Conservation (phyloP, 1,140 invertebrate genomes). For the Zaprionus africanus region DNA sequence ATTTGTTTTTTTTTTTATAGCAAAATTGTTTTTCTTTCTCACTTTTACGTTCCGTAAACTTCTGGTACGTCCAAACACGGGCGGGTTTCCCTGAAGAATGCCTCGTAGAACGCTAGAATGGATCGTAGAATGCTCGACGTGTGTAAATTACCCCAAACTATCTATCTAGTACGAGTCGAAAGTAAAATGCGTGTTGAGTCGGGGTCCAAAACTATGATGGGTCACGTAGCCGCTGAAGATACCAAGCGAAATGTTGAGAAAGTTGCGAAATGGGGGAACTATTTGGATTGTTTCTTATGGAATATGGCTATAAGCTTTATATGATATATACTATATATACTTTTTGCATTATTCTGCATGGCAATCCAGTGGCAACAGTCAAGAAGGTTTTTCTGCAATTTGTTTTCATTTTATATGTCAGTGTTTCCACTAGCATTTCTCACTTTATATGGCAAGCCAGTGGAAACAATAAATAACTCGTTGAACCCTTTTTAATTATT, state of each 20-base stretch:
- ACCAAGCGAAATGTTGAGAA: background rate
- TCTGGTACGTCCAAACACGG: background rate
- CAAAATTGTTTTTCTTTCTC: background rate
- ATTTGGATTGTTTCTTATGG: background rate
- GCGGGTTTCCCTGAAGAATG: conserved; percentile 1
- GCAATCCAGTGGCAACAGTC: background rate
- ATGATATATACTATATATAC: too few relatives aligned
- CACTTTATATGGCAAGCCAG: background rate
- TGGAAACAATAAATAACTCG: background rate
- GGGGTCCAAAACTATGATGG: background rate
- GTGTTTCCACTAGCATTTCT: too few relatives aligned
- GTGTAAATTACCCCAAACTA: background rate
- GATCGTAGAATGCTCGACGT: background rate
- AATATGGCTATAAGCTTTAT: too few relatives aligned
- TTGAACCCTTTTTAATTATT: background rate
- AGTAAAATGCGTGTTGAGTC: background rate
- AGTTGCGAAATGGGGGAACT: too few relatives aligned
- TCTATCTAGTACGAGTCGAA: background rate
- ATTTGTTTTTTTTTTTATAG: background rate
- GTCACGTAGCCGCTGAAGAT: background rate
- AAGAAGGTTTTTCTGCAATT: background rate
- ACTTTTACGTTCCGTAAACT: background rate
- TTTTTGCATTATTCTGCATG: background rate
- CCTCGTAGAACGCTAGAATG: background rate
- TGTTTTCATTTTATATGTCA: background rate